These are phyloP conservation scores for Spodoptera exigua DNA, from an alignment of 2,888 invertebrate genomes.

Conservation along the genomic window DNA sequence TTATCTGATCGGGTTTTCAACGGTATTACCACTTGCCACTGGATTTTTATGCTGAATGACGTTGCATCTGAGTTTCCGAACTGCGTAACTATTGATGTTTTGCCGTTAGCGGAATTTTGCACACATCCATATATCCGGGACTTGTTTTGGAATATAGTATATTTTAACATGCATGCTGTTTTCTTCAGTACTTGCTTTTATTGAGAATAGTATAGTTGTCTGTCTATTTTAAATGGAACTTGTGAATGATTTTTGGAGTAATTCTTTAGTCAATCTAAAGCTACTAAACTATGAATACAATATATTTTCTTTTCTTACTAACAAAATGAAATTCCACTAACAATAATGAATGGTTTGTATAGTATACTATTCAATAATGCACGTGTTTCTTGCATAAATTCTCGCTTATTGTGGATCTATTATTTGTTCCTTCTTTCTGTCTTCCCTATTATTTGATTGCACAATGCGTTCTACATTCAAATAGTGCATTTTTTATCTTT, in stretches of 20 bases:
- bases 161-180: background rate
- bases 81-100: background rate
- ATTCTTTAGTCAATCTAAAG: too few species aligned
- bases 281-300: background rate
- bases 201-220: too few species aligned
- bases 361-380: conserved; percentile 54
- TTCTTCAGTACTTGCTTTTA: too few species aligned
- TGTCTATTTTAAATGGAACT: too few species aligned
- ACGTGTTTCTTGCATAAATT: conserved; percentile 70
- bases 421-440: conserved; percentile 53
- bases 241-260: too few species aligned
- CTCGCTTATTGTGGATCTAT: conserved; percentile 59
- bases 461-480: conserved; percentile 57
- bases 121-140: background rate
- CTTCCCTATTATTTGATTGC: conserved; percentile 57
- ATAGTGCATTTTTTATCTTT: conserved; percentile 41
- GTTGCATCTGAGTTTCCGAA: conserved; percentile 15
- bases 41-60: conserved; percentile 5
- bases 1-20: conserved; percentile 21
- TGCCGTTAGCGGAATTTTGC: too few species aligned
- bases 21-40: background rate
- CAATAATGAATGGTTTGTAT: conserved; percentile 51
- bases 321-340: conserved; percentile 42
- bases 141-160: background rate
- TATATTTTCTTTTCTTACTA: conserved; percentile 25